Evolutionary conservation across 2,113 vertebrate genomes (phyloP), one percentile per base, ranked within the genome.

Genomic region (Xenopus laevis): DNA sequence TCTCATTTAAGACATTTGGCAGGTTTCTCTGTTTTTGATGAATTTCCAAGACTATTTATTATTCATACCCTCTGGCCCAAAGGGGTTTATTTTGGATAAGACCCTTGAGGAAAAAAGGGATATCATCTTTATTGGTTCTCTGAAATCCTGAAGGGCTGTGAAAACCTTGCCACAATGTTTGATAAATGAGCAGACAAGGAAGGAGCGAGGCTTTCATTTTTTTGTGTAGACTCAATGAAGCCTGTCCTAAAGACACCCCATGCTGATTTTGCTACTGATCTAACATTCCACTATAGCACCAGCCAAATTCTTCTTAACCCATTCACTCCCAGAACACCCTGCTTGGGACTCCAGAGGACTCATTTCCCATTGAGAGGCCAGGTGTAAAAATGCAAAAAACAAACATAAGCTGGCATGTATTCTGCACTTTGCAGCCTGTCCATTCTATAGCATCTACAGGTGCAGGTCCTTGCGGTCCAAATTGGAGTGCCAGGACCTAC

Each of bases 171-270:
- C 91, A 91, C 85, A 84, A 93, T 84, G 94, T 94, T 94, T 98
- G 96, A 99, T 98, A 98, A 98, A 98, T 98, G 96, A 97, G 95
- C 94, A 96, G 95, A 96, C 95, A 92, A 94, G 93, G 94, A 93
- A 94, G 95, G 93, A 94, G 94, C 87, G 91, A 93, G 87, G 90
- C 89, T 91, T 89, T 91, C 93, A 82, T 87, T 84, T 92, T 94
- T 97, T 99, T 99, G 97, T 98, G 88, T 90, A 79, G 93, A 94
- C 92, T 97, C 97, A 98, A 96, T 97, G 96, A 98, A 98, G 96
- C 97, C 93, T 98, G 95, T 94, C 93, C 96, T 98, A 98, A 98
- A 95, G 95, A 96, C 93, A 90, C 96, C 97, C 93, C 97, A 97
- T 94, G 95, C 95, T 96, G 96, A 92, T 96, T 92, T 86, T 93